phyloP scores from a whole-genome alignment of 1,140 invertebrate species.

The Palaemon carinicauda region DNA sequence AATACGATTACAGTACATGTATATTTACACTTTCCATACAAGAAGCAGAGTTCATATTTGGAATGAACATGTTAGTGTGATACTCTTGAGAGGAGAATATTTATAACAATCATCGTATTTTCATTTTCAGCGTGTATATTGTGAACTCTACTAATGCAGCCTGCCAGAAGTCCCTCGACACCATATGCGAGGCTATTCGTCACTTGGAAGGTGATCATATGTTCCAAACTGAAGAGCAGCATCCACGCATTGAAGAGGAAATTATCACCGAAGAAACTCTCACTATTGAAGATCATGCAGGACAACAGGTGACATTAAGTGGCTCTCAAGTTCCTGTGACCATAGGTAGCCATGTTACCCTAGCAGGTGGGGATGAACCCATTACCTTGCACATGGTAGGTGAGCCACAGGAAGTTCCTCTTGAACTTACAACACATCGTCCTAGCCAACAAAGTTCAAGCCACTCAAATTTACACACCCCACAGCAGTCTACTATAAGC shows the following conservation, averaged over 20 bases:
- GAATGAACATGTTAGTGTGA: not conserved
- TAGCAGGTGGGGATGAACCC: constrained; percentile 34
- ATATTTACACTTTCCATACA: no score
- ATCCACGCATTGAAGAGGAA: constrained; percentile 58
- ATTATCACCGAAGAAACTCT: constrained; percentile 59
- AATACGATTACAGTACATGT: no score
- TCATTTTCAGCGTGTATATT: constrained; percentile 71
- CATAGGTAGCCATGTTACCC: not conserved
- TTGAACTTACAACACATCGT: constrained; percentile 58
- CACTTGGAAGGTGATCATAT: constrained; percentile 94
- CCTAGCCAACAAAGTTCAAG: constrained; percentile 4
- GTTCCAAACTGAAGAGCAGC: constrained; percentile 67
- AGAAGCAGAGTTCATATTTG: no score
- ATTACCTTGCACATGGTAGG: constrained; percentile 55
- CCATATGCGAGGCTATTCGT: constrained; percentile 96
- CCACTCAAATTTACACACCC: constrained; percentile 1
- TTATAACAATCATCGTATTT: constrained; percentile 10
- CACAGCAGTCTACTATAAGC: constrained; percentile 31
- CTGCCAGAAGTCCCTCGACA: constrained; percentile 83
- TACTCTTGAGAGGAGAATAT: not conserved
- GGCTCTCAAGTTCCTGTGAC: constrained; percentile 22
- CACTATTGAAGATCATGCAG: constrained; percentile 52
- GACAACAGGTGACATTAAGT: constrained; percentile 22
- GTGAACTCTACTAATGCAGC: constrained; percentile 71
- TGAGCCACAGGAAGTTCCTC: constrained; percentile 59